Evolutionary conservation across 2,113 vertebrate genomes (phyloP).

Genomic region (Pica pica): DNA sequence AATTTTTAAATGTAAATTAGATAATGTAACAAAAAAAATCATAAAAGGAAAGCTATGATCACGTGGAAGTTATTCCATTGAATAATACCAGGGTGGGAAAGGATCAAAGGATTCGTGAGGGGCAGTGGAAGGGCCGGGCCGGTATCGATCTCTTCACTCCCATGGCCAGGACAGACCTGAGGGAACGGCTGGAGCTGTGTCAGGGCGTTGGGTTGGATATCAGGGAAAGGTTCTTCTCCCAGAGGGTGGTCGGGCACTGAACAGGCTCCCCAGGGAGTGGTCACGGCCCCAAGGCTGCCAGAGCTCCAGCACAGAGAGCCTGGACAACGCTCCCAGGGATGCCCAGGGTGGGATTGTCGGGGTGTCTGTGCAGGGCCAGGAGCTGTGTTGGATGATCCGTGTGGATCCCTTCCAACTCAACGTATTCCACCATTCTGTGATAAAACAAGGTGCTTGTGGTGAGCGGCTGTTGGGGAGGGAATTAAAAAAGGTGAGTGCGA

Average conservation of each 20-base stretch:
- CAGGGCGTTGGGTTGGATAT: rapidly evolving
- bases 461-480: not conserved
- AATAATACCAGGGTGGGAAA: not conserved
- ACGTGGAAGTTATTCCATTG: not conserved
- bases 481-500: not conserved
- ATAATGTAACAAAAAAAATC: not conserved
- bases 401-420: not conserved
- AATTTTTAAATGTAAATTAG: not conserved
- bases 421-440: not conserved
- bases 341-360: not conserved
- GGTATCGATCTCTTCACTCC: not conserved
- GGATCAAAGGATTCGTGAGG: not conserved
- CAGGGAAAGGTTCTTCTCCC: not conserved
- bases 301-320: not conserved
- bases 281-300: not conserved
- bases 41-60: not conserved
- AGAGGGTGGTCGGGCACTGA: not conserved
- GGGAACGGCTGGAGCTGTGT: not conserved
- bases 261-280: not conserved
- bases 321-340: too few species aligned
- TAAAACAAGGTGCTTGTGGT: not conserved
- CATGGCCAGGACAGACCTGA: not conserved
- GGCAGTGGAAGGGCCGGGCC: not conserved
- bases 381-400: too few species aligned
- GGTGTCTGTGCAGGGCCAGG: not conserved